A percentile compares a stretch with the other conserved stretches of the same genome.
phyloP scores from a whole-genome alignment of 2,888 invertebrate genomes.

The Miltochrista miniata region DNA sequence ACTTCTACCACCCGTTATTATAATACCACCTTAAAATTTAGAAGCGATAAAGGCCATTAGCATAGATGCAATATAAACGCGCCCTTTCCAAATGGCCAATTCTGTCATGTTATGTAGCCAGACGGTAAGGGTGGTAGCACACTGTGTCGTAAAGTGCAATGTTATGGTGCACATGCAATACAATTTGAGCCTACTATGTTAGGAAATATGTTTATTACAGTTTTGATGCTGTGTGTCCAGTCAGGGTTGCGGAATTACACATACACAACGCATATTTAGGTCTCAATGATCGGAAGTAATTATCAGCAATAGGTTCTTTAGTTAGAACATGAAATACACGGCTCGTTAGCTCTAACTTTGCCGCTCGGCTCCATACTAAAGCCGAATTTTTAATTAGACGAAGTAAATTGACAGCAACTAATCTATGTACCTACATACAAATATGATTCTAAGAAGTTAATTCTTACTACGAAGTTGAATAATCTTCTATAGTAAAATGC shows the following conservation, averaged over 20 bases:
- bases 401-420: too few species aligned
- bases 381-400: too few species aligned
- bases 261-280: neutral
- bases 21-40: conserved; percentile 54
- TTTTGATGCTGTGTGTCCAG: conserved; percentile 2
- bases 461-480: neutral
- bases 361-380: too few species aligned
- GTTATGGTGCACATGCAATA: conserved; percentile 17
- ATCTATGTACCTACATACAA: too few species aligned
- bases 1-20: conserved; percentile 54
- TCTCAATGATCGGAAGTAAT: too few species aligned
- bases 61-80: conserved; percentile 51
- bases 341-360: too few species aligned
- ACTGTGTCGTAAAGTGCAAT: conserved; percentile 20
- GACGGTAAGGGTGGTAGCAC: conserved; percentile 26
- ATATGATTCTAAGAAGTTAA: too few species aligned
- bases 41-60: conserved; percentile 45
- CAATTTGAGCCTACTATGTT: conserved; percentile 18
- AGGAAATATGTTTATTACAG: neutral
- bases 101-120: conserved; percentile 48
- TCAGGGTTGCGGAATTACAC: neutral
- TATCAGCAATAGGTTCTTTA: too few species aligned
- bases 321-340: too few species aligned
- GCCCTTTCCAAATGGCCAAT: conserved; percentile 60
- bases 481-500: neutral